Evolutionary conservation across 2,113 vertebrate genomes (phyloP).

Genomic region (Dunckerocampus dactyliophorus): DNA sequence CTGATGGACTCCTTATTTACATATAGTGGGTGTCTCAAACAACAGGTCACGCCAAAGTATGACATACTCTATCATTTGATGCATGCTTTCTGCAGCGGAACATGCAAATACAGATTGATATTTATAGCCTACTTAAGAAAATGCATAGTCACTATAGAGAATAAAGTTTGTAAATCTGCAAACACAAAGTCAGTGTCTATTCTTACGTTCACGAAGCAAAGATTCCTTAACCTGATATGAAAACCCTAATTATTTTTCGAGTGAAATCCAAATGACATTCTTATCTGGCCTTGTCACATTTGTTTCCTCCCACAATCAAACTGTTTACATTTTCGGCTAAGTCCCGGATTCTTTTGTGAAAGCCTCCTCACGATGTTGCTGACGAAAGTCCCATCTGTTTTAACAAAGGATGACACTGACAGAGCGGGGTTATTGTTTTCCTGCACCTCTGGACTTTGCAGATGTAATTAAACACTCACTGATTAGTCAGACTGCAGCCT

Average conservation of each 20-base stretch:
- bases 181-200: constrained; percentile 35
- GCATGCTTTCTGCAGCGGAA: constrained; percentile 36
- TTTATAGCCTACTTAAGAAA: constrained; percentile 43
- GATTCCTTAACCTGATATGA: constrained; percentile 53
- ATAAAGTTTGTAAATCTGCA: constrained; percentile 37
- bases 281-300: constrained; percentile 60
- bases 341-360: constrained; percentile 44
- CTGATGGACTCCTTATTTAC: constrained; percentile 61
- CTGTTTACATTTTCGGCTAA: constrained; percentile 48
- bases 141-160: constrained; percentile 35
- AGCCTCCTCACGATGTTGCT: constrained; percentile 37
- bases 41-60: constrained; percentile 48
- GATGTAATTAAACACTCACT: constrained; percentile 65
- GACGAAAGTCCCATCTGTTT: constrained; percentile 42
- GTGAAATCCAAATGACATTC: constrained; percentile 58
- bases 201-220: constrained; percentile 47
- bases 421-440: constrained; percentile 51
- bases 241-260: constrained; percentile 53
- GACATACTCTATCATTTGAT: constrained; percentile 38
- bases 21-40: constrained; percentile 54
- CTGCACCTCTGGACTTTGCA: constrained; percentile 54
- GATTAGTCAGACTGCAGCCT: constrained; percentile 52
- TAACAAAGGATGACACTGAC: constrained; percentile 46
- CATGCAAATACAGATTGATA: constrained; percentile 52
- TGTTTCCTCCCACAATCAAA: constrained; percentile 37